These are phyloP conservation scores for Condylura cristata DNA, from an alignment of 2,113 vertebrate genomes.

Conservation along the genomic window DNA sequence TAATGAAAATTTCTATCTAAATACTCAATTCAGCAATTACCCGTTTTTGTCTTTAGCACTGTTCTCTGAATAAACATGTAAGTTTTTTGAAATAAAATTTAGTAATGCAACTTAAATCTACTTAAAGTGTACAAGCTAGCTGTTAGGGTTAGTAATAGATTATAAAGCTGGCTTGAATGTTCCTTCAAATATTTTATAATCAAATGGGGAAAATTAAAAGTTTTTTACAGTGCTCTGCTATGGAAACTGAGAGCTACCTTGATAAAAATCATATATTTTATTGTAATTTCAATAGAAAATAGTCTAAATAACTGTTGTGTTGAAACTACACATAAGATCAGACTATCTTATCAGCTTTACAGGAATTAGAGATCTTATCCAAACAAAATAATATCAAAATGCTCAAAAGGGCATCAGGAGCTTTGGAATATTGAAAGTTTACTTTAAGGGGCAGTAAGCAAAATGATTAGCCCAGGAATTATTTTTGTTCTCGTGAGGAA, in stretches of 20 bases:
- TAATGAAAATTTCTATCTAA: constrained; percentile 40
- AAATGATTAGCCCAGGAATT: not conserved
- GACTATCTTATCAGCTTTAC: not conserved
- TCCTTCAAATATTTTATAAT: constrained; percentile 26
- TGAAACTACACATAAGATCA: not conserved
- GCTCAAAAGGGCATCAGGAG: not conserved
- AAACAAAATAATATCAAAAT: not conserved
- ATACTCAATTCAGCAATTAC: constrained; percentile 30
- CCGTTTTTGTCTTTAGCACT: constrained; percentile 30
- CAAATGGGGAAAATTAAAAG: constrained; percentile 12
- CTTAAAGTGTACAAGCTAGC: constrained; percentile 37
- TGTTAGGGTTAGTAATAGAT: not conserved
- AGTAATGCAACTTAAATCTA: constrained; percentile 36
- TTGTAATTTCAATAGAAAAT: constrained; percentile 14
- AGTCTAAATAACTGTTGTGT: not conserved
- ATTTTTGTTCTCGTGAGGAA: not conserved
- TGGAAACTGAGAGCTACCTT: not conserved
- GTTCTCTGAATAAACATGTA: constrained; percentile 32
- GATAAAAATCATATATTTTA: not conserved
- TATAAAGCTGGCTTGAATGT: constrained; percentile 6
- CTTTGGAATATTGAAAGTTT: not conserved
- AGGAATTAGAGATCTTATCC: not conserved
- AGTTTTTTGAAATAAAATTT: constrained; percentile 55
- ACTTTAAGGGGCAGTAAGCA: not conserved
- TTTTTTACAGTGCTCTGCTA: not conserved